A percentile compares a stretch with the other conserved stretches of the same genome.
Conservation (phyloP, 2,113 vertebrate genomes). For the Corapipo altera region DNA sequence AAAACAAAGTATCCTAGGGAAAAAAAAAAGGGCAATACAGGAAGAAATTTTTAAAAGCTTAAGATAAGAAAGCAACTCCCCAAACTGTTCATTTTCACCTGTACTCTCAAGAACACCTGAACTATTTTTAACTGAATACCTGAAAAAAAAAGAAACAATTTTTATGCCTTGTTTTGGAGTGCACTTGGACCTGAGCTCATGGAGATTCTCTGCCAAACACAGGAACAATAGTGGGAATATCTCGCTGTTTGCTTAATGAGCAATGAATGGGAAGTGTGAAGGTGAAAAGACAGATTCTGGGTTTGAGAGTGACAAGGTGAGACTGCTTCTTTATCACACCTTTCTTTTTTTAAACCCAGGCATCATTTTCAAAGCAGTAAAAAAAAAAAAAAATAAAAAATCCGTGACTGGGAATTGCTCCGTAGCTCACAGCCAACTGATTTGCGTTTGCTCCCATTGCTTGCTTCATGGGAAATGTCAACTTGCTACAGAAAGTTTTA, state of each 20-base stretch:
- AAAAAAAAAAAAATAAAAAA: not conserved
- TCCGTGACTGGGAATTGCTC: constrained; percentile 27
- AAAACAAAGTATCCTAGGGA: not conserved
- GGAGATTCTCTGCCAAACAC: constrained; percentile 33
- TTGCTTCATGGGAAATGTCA: constrained; percentile 64
- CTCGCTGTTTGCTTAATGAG: constrained; percentile 74
- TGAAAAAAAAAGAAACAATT: constrained; percentile 31
- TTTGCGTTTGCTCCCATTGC: constrained; percentile 36
- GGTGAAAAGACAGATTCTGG: constrained; percentile 66
- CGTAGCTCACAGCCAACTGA: not conserved
- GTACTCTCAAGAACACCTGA: not conserved
- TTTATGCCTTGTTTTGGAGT: not conserved
- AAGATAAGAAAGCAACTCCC: not conserved
- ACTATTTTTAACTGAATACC: constrained; percentile 26
- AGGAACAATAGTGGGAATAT: constrained; percentile 46
- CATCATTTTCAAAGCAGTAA: not conserved
- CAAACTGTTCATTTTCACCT: not conserved
- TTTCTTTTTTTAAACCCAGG: constrained; percentile 11
- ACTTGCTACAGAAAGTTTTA: constrained; percentile 59
- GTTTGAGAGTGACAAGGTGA: constrained; percentile 65
- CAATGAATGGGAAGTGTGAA: constrained; percentile 62
- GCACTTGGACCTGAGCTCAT: not conserved
- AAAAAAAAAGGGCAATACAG: not conserved
- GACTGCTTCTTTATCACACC: constrained; percentile 49
- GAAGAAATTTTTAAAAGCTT: not conserved